Percentiles rank a stretch among this genome's conserved stretches.
Evolutionary conservation across 2,113 vertebrate species (phyloP).

Genomic region (Cynopterus brachyotis): DNA sequence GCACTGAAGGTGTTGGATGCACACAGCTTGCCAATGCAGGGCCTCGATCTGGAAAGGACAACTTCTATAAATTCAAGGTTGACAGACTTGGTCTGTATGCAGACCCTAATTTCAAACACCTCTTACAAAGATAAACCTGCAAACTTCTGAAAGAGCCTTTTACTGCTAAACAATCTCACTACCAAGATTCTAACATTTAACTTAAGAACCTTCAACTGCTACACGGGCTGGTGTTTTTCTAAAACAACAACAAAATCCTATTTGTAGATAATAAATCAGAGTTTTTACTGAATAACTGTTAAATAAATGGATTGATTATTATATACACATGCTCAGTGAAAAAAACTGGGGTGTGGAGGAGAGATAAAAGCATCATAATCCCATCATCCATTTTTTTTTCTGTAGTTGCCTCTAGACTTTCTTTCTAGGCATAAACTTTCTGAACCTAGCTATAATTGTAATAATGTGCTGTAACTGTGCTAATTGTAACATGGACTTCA

Average conservation of each 20-base stretch:
- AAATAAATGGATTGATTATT: not conserved
- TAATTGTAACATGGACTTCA: not conserved
- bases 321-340: not conserved
- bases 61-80: not conserved
- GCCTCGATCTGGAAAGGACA: not conserved
- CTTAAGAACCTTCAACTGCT: not conserved
- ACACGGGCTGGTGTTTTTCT: not conserved
- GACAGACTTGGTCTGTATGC: not conserved
- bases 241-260: constrained; percentile 13
- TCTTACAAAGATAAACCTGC: not conserved
- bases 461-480: not conserved
- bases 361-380: not conserved
- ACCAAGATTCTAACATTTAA: not conserved
- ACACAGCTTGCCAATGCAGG: not conserved
- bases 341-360: not conserved
- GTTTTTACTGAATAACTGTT: not conserved
- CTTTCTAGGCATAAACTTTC: not conserved
- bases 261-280: not conserved
- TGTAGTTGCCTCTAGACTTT: not conserved
- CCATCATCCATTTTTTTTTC: not conserved
- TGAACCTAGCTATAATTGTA: not conserved
- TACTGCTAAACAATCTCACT: not conserved
- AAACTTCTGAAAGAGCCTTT: not conserved
- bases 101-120: not conserved
- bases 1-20: not conserved